Evolutionary conservation across 2,888 invertebrate genomes (phyloP).

Genomic region (Caenorhabditis drosophilae): DNA sequence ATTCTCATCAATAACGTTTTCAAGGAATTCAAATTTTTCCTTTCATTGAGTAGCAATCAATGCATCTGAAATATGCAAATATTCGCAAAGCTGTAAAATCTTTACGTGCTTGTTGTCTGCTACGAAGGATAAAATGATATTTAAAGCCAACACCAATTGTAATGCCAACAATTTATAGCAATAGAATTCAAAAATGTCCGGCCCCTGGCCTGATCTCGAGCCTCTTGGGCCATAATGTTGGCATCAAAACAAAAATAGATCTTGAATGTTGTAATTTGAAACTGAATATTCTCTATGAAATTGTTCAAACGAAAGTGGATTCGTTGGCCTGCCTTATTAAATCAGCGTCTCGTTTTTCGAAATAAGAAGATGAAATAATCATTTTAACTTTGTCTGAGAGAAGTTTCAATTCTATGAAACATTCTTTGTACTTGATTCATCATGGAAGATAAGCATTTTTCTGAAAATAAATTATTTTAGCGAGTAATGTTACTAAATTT

Average conservation of each 20-base stretch:
- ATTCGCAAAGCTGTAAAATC: conserved; percentile 4
- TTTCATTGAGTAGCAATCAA: conserved; percentile 16
- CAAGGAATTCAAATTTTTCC: conserved; percentile 15
- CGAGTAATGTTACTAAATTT: not conserved
- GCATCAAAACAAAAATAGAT: conserved; percentile 13
- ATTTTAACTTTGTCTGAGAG: not conserved
- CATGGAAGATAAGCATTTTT: not conserved
- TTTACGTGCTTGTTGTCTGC: conserved; percentile 12
- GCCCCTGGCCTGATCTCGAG: conserved; percentile 2
- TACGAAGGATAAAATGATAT: conserved; percentile 14
- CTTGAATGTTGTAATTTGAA: conserved; percentile 14
- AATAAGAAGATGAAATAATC: conserved; percentile 10
- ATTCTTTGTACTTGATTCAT: conserved; percentile 3
- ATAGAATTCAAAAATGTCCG: conserved; percentile 11
- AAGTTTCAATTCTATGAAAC: not conserved
- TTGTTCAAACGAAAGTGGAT: conserved; percentile 5
- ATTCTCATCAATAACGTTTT: conserved; percentile 12
- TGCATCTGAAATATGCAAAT: conserved; percentile 13
- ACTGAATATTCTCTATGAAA: conserved; percentile 12
- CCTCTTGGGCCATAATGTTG: conserved; percentile 8
- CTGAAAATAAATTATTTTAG: not conserved
- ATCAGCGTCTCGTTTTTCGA: conserved; percentile 7
- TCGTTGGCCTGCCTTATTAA: conserved; percentile 6
- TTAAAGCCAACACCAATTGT: conserved; percentile 11
- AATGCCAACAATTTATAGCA: conserved; percentile 12